phyloP scores from a whole-genome alignment of 2,888 invertebrate species.

The Lingula anatina region DNA sequence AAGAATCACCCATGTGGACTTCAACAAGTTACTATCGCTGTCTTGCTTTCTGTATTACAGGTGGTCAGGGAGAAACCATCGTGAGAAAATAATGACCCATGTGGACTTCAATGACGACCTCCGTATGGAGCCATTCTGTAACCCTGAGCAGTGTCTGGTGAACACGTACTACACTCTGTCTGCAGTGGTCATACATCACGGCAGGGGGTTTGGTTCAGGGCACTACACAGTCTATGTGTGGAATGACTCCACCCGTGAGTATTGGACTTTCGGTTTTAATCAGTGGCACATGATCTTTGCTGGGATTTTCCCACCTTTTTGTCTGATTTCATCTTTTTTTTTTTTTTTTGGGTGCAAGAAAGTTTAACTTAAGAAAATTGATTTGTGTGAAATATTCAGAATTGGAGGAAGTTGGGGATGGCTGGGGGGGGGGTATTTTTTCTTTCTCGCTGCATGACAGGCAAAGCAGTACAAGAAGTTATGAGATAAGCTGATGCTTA shows the following conservation, averaged over 20 bases:
- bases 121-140: constrained; percentile 39
- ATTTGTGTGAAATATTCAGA: too few species aligned
- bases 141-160: background rate
- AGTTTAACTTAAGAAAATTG: too few species aligned
- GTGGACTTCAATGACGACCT: constrained; percentile 41
- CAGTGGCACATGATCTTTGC: too few species aligned
- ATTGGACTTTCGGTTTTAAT: too few species aligned
- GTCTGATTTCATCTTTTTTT: too few species aligned
- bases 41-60: constrained; percentile 14
- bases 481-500: too few species aligned
- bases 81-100: constrained; percentile 46
- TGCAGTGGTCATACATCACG: constrained; percentile 50
- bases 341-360: too few species aligned
- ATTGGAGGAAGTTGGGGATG: too few species aligned
- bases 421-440: too few species aligned
- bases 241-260: constrained; percentile 39
- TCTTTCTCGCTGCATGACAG: too few species aligned
- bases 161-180: constrained; percentile 29
- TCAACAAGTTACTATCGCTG: background rate
- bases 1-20: background rate
- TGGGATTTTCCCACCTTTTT: too few species aligned
- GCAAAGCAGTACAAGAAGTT: too few species aligned
- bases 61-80: constrained; percentile 43
- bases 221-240: constrained; percentile 50
- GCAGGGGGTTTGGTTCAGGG: constrained; percentile 48